These are phyloP conservation scores for Latrodectus geometricus DNA, from an alignment of 1,140 invertebrate species.

Conservation along the genomic window DNA sequence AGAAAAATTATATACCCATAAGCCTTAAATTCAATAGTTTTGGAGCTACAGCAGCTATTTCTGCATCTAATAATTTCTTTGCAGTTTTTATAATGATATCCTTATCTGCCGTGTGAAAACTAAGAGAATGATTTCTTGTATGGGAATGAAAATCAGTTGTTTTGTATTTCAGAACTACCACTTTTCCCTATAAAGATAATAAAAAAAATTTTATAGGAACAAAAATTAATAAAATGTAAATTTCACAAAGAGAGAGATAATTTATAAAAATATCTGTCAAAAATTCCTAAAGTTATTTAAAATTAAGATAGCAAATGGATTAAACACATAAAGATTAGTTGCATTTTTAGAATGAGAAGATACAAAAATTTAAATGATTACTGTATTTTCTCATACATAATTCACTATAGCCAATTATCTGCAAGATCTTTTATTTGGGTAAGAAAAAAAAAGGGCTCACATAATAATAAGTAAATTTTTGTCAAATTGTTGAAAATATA, in stretches of 20 bases:
- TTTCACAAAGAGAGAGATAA: neutral
- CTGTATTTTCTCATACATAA: no score
- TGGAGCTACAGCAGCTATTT: conserved; percentile 67
- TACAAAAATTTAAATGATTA: conserved; percentile 43
- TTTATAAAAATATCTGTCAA: no score
- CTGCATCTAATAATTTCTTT: conserved; percentile 68
- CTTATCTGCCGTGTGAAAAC: conserved; percentile 67
- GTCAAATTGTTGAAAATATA: no score
- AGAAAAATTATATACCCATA: conserved; percentile 68
- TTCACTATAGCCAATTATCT: no score
- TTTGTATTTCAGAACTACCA: conserved; percentile 73
- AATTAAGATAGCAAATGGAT: no score
- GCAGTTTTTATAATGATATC: conserved; percentile 69
- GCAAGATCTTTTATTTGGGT: no score
- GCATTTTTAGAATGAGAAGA: no score
- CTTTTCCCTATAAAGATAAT: conserved; percentile 68
- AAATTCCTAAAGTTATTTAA: conserved; percentile 38
- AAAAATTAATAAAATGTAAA: conserved; percentile 21
- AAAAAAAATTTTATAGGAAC: conserved; percentile 48
- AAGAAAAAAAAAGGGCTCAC: no score
- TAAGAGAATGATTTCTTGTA: conserved; percentile 69
- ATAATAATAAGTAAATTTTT: no score
- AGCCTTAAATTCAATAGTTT: conserved; percentile 69
- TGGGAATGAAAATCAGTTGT: conserved; percentile 71
- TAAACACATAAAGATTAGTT: no score